Conservation (phyloP, 2,113 vertebrate genomes). For the Benitochromis conjunctus region DNA sequence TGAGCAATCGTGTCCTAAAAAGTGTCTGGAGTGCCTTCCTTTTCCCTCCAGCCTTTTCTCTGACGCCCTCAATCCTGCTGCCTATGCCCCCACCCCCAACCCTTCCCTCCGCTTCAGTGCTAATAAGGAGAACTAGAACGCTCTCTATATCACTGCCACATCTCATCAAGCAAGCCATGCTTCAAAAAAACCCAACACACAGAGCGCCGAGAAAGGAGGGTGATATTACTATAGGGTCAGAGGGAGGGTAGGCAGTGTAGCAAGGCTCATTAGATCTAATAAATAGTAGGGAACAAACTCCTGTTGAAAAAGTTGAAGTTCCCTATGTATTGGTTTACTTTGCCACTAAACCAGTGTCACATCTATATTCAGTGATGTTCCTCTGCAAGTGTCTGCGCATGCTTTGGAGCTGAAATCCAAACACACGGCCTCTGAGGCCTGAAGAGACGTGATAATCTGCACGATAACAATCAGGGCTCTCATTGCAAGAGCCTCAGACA, state of each 20-base stretch:
- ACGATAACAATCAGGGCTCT: neutral
- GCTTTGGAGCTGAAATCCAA: neutral
- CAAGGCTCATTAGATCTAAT: constrained; percentile 32
- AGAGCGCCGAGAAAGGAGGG: neutral
- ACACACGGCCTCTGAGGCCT: neutral
- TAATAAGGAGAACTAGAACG: constrained; percentile 69
- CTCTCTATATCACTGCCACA: constrained; percentile 67
- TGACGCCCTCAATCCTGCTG: constrained; percentile 9
- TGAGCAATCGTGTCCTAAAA: neutral
- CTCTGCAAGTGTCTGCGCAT: neutral
- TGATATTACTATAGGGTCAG: neutral
- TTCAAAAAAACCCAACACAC: constrained; percentile 24
- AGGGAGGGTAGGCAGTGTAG: neutral
- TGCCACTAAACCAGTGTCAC: constrained; percentile 11
- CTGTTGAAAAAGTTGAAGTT: neutral
- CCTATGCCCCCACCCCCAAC: neutral
- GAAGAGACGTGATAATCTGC: neutral
- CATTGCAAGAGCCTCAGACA: neutral
- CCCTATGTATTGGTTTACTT: neutral
- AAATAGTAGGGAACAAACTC: constrained; percentile 16
- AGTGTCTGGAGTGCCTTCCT: neutral
- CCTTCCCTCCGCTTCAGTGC: constrained; percentile 10
- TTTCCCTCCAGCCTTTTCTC: neutral
- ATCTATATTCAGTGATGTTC: neutral
- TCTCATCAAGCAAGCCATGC: constrained; percentile 61